Conservation (phyloP, 2,888 invertebrate species). For the Lepeophtheirus nordmannii region DNA sequence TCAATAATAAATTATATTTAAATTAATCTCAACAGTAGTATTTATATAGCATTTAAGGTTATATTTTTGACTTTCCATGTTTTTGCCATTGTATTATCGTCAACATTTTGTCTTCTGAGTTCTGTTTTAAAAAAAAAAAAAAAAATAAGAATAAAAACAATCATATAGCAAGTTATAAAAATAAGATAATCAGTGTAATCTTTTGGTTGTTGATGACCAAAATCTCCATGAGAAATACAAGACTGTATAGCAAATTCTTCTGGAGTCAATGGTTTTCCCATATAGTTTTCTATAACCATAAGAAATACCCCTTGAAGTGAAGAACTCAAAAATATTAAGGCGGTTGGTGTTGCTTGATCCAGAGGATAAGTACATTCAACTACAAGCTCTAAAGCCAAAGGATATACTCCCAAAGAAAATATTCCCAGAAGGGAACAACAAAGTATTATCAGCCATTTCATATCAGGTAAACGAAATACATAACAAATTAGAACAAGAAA, state of each 20-base stretch:
- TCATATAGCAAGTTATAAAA: conserved; percentile 11
- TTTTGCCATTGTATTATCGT: neutral
- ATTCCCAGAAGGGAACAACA: conserved; percentile 6
- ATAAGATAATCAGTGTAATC: conserved; percentile 15
- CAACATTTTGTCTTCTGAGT: conserved; percentile 14
- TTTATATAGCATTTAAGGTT: no score
- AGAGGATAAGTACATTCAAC: conserved; percentile 21
- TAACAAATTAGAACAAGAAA: conserved; percentile 10
- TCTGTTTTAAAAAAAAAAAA: conserved; percentile 21
- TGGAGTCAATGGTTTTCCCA: conserved; percentile 15
- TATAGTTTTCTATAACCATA: conserved; percentile 18
- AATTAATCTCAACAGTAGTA: no score
- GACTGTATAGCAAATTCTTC: conserved; percentile 6
- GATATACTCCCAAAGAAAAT: conserved; percentile 14
- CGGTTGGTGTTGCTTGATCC: conserved; percentile 19
- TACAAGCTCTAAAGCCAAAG: conserved; percentile 16
- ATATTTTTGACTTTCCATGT: neutral
- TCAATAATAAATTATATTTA: no score
- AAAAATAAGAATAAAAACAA: conserved; percentile 1
- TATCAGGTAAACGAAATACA: conserved; percentile 15
- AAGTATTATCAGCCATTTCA: neutral
- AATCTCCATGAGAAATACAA: neutral
- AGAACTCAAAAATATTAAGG: conserved; percentile 14
- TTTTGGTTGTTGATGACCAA: conserved; percentile 18
- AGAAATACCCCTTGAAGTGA: conserved; percentile 19